phyloP scores from a whole-genome alignment of 2,113 vertebrate genomes.

The Epinephelus moara region DNA sequence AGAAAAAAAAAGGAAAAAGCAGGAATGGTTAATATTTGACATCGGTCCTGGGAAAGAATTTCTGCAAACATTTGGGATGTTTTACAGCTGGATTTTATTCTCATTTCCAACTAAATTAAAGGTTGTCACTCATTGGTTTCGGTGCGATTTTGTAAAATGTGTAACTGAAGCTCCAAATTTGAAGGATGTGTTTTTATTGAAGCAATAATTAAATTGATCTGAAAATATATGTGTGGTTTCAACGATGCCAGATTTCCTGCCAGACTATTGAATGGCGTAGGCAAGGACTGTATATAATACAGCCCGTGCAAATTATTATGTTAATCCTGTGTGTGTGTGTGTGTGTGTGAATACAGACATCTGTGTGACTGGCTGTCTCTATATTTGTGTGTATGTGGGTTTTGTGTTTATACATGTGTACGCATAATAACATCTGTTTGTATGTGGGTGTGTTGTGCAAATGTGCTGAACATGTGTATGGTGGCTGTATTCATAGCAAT shows the following conservation, averaged over 20 bases:
- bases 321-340: not conserved
- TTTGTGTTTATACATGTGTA: conserved; percentile 31
- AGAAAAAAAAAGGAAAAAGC: not conserved
- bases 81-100: conserved; percentile 70
- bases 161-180: conserved; percentile 37
- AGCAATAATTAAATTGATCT: conserved; percentile 33
- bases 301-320: conserved; percentile 29
- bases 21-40: conserved; percentile 79
- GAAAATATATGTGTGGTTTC: conserved; percentile 37
- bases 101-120: conserved; percentile 57
- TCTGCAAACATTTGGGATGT: conserved; percentile 74
- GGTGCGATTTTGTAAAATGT: conserved; percentile 39
- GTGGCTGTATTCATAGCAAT: conserved; percentile 4
- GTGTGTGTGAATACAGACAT: conserved; percentile 30
- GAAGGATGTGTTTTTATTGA: conserved; percentile 40
- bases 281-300: conserved; percentile 23
- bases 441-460: not conserved
- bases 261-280: conserved; percentile 9
- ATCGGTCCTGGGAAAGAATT: conserved; percentile 77
- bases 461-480: conserved; percentile 29
- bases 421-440: conserved; percentile 35
- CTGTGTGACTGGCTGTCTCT: conserved; percentile 11
- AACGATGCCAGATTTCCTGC: not conserved
- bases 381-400: conserved; percentile 17
- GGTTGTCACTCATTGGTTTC: conserved; percentile 33